phyloP scores from a whole-genome alignment of 2,888 invertebrate genomes.

The Lochmaea crataegi region DNA sequence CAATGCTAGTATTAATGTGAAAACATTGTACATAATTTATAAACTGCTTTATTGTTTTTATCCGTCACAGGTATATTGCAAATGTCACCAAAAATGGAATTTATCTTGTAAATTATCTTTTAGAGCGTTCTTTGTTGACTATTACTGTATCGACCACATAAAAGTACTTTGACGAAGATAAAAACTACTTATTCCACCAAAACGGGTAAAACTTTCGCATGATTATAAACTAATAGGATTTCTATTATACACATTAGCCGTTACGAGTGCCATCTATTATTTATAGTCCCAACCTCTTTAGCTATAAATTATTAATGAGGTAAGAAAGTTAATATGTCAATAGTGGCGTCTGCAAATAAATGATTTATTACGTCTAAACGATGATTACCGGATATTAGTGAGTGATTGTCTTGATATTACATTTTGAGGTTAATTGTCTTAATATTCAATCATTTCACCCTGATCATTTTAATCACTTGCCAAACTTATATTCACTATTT shows the following conservation, averaged over 20 bases:
- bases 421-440: background rate
- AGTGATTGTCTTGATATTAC: background rate
- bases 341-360: constrained; percentile 58
- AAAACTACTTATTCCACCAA: background rate
- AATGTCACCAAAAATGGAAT: too few species aligned
- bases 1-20: too few species aligned
- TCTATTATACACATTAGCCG: constrained; percentile 37
- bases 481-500: too few species aligned
- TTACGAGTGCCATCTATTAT: constrained; percentile 30
- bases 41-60: too few species aligned
- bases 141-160: background rate
- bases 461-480: too few species aligned
- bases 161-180: background rate
- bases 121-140: too few species aligned
- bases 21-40: too few species aligned
- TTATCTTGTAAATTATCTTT: too few species aligned
- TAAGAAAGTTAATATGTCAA: constrained; percentile 58
- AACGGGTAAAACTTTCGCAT: background rate
- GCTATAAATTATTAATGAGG: constrained; percentile 39
- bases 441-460: too few species aligned
- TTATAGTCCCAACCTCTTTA: constrained; percentile 37
- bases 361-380: constrained; percentile 63
- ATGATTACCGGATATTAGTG: constrained; percentile 63
- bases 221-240: constrained; percentile 31
- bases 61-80: too few species aligned